These are phyloP conservation scores for Cyanoderma ruficeps DNA, from an alignment of 2,113 vertebrate genomes.

Conservation along the genomic window DNA sequence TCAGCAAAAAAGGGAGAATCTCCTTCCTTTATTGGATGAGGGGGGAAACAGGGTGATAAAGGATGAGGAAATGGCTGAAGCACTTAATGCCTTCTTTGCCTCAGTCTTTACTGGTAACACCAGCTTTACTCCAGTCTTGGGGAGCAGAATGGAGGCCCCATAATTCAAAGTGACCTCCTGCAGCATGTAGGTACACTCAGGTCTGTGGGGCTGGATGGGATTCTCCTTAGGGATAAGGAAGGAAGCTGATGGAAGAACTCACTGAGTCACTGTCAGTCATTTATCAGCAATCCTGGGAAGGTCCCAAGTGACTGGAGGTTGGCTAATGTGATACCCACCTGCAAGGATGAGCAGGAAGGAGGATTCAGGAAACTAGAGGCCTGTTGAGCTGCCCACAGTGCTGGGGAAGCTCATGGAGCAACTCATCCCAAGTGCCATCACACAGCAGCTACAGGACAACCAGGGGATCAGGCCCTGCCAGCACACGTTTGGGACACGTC, in stretches of 20 bases:
- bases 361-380: background rate
- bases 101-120: background rate
- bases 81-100: background rate
- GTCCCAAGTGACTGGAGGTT: background rate
- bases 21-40: background rate
- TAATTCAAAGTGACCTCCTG: background rate
- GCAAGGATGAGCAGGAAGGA: background rate
- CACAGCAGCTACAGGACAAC: background rate
- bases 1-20: background rate
- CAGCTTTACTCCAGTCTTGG: too few species aligned
- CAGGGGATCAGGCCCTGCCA: background rate
- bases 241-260: background rate
- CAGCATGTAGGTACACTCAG: fast-evolving
- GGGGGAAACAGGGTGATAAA: background rate
- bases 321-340: background rate
- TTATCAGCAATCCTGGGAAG: background rate
- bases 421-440: background rate
- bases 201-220: background rate
- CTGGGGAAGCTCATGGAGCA: background rate
- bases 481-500: background rate
- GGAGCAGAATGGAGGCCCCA: background rate
- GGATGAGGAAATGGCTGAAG: background rate
- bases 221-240: background rate
- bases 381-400: background rate
- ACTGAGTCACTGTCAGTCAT: background rate